Base-by-base conservation (phyloP, 2,113 vertebrate genomes). In the Vulpes ferrilata region DNA sequence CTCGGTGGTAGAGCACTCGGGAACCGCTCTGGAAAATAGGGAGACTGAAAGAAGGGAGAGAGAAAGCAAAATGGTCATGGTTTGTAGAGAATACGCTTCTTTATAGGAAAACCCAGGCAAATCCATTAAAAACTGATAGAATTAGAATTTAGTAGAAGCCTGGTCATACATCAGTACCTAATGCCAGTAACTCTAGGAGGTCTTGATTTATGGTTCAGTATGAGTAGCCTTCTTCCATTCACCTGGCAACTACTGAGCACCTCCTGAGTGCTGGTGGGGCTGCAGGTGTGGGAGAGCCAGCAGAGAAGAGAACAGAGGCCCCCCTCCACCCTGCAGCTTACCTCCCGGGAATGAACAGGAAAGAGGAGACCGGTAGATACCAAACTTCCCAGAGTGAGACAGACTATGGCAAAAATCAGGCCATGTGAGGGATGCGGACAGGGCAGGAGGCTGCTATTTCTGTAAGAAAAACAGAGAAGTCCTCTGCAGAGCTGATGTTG, bases 311-410 rank as follows among this genome's bases (percentile, higher is more conserved):
- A 48, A 15, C 15, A 16, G 13, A 53, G 3, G 5, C 4, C 6
- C n/a, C 7, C 32, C 35, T 55, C 38, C 16, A 0, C 13, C 6
- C 9, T 55, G 30, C 20, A 83, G 35, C 5, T 64, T 20, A 22
- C 80, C 7, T 86, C 20, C 43, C 27, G 10, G 2, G 7, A 60
- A 3, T 6, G 16, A 57, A 62, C 17, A 2, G 57, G 30, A 80
- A 62, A 69, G 35, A n/a, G 35, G 30, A 17, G 12, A 35, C 30
- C 10, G 10, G 25, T 0, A 83, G 35, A 64, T 51, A 12, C 0
- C 0, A 48, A n/a, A 65, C 3, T 0, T 64, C 43, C 81, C 27
- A 1, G 1, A 4, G 55, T 73, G 30, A 10, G 16, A 73, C 12
- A 0, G 73, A 55, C 43, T n/a, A 4, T 81, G 43, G 81, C 80